phyloP scores from a whole-genome alignment of 2,113 vertebrate genomes.

The Saccopteryx bilineata region DNA sequence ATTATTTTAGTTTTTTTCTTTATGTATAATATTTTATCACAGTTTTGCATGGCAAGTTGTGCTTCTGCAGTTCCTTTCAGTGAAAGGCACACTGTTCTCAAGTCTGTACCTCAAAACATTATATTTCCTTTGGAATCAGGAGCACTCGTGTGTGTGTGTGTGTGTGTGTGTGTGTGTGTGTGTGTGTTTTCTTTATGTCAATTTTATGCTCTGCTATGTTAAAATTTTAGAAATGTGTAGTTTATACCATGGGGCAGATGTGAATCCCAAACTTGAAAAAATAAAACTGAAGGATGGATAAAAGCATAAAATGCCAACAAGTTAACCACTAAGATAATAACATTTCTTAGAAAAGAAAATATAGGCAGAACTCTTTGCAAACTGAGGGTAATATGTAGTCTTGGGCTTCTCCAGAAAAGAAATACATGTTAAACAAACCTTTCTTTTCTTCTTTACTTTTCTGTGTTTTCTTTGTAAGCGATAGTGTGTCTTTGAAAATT shows the following conservation, averaged over 20 bases:
- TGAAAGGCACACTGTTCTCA: not conserved
- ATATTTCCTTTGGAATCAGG: not conserved
- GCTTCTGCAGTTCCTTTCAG: not conserved
- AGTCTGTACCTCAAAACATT: not conserved
- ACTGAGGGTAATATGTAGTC: not conserved
- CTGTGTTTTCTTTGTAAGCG: constrained; percentile 44
- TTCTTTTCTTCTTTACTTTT: constrained; percentile 33
- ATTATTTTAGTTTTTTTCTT: not conserved
- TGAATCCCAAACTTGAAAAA: not conserved
- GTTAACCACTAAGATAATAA: not conserved
- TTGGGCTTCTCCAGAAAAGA: not conserved
- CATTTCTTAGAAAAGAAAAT: not conserved
- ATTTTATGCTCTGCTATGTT: not conserved
- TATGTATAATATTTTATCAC: not conserved
- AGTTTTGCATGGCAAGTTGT: not conserved
- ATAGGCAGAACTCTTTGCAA: not conserved
- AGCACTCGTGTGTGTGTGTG: not conserved
- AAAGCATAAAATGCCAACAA: not conserved
- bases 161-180: not conserved
- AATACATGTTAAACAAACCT: not conserved
- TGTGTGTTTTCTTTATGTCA: not conserved
- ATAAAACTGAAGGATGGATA: not conserved
- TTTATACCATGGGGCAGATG: not conserved
- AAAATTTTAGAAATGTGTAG: not conserved
- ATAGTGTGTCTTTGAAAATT: constrained; percentile 44